Evolutionary conservation across 2,888 invertebrate species (phyloP), one percentile per base, ranked within the genome.

Genomic region (Dusona sp.): DNA sequence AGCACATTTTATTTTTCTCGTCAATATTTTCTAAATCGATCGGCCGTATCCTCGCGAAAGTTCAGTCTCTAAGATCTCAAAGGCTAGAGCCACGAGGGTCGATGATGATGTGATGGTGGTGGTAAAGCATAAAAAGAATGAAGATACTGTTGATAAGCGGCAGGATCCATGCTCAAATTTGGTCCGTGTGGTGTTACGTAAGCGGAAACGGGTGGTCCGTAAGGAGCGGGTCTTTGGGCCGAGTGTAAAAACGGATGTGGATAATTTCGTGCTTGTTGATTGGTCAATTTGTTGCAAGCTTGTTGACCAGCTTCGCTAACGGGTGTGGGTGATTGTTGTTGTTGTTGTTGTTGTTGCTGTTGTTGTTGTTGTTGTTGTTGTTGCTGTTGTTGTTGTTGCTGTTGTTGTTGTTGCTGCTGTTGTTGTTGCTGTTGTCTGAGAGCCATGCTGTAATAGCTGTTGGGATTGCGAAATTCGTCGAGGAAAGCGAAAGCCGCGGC

Each of bases 11-110:
- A n/a, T n/a, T 42, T 29, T 68, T n/a, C 4, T 81, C 48, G 68
- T 48, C 51, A 75, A 64, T 78, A 25, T 45, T 57, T 48, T 51
- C 54, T 68, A 72, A 16, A 33, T n/a, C 48, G 65, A 77, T 45
- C 25, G 19, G 8, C 25, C n/a, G 48, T 72, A 11, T 65, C 64
- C 72, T 83, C 83, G 81, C 38, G 29, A 77, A 70, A 57, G 25
- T 83, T 81, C 77, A 79, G 80, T 87, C 83, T 84, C 83, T 85
- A 86, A 87, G 89, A 88, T 87, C 88, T 89, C 84, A 89, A 82
- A 87, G 91, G 93, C 94, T 94, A 94, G 87, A 94, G 93, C 94
- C 94, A 94, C 86, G 94, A 91, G 61, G 93, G 93, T 91, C 94
- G 91, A 88, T 93, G 93, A 89, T 92, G 92, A 89, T 93, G 94